phyloP scores from a whole-genome alignment of 2,888 invertebrate genomes.

The Oscheius sp. region DNA sequence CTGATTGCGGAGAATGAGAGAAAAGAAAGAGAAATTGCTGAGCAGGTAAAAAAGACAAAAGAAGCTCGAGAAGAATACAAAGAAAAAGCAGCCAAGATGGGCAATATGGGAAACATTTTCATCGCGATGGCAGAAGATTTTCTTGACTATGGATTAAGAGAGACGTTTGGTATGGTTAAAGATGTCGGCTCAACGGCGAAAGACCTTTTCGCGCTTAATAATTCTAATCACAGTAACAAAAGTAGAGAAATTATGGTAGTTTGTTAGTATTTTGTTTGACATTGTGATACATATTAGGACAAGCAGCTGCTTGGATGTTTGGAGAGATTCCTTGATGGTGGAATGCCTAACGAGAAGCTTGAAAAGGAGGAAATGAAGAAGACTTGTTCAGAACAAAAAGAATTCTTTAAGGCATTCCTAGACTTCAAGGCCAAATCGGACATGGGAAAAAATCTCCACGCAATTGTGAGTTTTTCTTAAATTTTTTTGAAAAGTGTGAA shows the following conservation, averaged over 20 bases:
- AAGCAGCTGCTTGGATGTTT: too few species aligned
- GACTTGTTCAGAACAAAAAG: not conserved
- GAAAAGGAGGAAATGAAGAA: not conserved
- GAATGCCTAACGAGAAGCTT: too few species aligned
- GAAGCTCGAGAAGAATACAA: not conserved
- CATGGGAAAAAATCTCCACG: not conserved
- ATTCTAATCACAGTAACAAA: too few species aligned
- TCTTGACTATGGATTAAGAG: not conserved
- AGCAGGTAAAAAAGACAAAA: not conserved
- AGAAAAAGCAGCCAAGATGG: not conserved
- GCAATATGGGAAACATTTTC: not conserved
- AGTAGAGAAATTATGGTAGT: too few species aligned
- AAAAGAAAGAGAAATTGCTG: not conserved
- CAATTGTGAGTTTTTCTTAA: too few species aligned
- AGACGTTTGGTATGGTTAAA: not conserved
- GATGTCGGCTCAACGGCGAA: too few species aligned
- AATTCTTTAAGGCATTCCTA: not conserved
- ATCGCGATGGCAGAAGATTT: not conserved
- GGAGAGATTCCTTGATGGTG: too few species aligned
- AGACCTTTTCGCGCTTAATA: too few species aligned
- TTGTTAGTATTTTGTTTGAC: too few species aligned
- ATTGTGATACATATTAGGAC: too few species aligned
- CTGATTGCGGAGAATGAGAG: not conserved
- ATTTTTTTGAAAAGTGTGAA: too few species aligned
- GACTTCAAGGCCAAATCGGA: not conserved